Percentiles rank a stretch among this genome's conserved stretches.
Conservation (phyloP, 2,797 vertebrate genomes). For the Mycteria americana region DNA sequence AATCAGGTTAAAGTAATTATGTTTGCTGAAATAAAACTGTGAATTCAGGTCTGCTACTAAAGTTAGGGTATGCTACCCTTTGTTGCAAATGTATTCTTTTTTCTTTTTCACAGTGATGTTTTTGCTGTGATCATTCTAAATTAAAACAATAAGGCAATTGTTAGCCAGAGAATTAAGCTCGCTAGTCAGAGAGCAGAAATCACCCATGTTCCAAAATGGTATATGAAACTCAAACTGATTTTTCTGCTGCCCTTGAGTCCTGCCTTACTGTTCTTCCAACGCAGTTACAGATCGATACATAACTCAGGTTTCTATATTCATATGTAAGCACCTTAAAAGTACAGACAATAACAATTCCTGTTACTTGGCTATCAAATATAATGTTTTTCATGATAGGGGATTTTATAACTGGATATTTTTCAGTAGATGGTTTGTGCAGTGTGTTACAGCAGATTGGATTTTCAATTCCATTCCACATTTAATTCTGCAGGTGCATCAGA, state of each 20-base stretch:
- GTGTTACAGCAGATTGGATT: neutral
- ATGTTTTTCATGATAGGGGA: neutral
- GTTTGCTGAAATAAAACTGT: neutral
- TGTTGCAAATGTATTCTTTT: neutral
- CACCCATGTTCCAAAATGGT: neutral
- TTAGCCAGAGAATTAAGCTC: neutral
- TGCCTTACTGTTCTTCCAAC: neutral
- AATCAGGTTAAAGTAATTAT: neutral
- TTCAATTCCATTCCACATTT: neutral
- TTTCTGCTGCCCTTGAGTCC: neutral
- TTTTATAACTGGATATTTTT: neutral
- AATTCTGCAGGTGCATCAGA: neutral
- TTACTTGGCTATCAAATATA: neutral
- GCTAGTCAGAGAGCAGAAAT: neutral
- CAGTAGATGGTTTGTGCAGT: neutral
- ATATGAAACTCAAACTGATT: neutral
- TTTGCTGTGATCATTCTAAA: neutral
- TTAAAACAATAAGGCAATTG: neutral
- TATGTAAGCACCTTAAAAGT: neutral
- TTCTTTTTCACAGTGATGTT: neutral
- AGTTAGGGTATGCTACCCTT: neutral
- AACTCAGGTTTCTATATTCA: fast-evolving
- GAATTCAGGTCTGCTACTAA: neutral
- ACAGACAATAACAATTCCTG: neutral
- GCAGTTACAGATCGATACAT: neutral